Evolutionary conservation across 2,113 vertebrate species (phyloP), one percentile per base, ranked within the genome.

Genomic region (Pangasianodon gigas): DNA sequence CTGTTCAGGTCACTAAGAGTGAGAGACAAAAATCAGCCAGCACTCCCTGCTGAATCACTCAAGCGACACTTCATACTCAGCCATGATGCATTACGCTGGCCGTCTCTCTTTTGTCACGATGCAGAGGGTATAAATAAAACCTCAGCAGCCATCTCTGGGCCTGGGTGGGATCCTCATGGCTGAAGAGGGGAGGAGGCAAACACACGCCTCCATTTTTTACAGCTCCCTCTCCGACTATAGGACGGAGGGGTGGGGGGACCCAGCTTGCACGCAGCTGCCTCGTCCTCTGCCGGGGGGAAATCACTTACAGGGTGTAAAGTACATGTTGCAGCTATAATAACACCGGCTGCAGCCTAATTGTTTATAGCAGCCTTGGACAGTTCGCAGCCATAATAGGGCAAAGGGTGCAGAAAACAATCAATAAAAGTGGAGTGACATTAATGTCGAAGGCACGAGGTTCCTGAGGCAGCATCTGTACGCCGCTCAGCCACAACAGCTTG

Each of bases 381-480:
- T 90, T 90, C 75, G 88, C 92, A 84, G 87, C 91, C 87, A 91
- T 92, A 92, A 82, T 51, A 89, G 91, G 91, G 90, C 74, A 65
- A 89, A 90, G 91, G 89, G 80, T 67, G 67, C 62, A 82, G n/a
- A 29, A 80, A 88, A 81, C 88, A 94, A 96, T 96, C 95, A 92
- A 95, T 95, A 93, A 75, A 75, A 92, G 74, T 58, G 18, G 60
- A 90, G 91, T 92, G 95, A 93, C 90, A 89, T 90, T 89, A 92
- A 85, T 83, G 89, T 60, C 46, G 54, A 91, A 90, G 56, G 89
- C 86, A 51, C 88, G 65, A 71, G 89, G 90, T 92, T 93, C 71
- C 83, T 82, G 89, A 92, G 52, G 80, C 88, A 88, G 84, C 84
- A 84, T 90, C 90, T 85, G 89, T 60, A 85, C 87, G 7, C 44